phyloP scores from a whole-genome alignment of 2,888 invertebrate genomes.

The Thelaira solivaga region DNA sequence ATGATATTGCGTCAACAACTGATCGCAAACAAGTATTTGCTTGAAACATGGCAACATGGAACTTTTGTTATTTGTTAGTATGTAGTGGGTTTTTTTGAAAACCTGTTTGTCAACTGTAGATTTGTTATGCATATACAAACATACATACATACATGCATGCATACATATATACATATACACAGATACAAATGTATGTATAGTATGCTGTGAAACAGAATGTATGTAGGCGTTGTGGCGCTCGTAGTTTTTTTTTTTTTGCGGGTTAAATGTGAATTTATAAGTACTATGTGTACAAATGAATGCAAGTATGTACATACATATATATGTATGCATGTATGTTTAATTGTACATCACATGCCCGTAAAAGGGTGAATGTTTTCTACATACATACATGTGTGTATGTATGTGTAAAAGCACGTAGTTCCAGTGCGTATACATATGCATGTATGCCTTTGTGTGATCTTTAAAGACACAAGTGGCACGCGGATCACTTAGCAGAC shows the following conservation, averaged over 20 bases:
- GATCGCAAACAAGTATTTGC: slow-evolving; percentile 62
- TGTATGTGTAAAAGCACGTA: no score
- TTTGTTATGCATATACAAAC: slow-evolving; percentile 7
- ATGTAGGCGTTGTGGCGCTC: slow-evolving; percentile 62
- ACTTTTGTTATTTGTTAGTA: slow-evolving; percentile 45
- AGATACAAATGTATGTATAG: neutral
- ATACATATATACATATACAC: neutral
- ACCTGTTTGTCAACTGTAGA: slow-evolving; percentile 58
- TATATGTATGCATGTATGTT: neutral
- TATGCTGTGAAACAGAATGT: slow-evolving; percentile 23
- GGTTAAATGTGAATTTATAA: neutral
- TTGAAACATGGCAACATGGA: slow-evolving; percentile 61
- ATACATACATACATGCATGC: neutral
- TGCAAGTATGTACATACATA: neutral
- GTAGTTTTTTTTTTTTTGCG: slow-evolving; percentile 23
- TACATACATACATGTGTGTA: no score
- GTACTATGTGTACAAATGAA: neutral
- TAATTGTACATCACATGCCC: no score
- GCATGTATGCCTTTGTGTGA: no score
- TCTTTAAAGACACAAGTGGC: no score
- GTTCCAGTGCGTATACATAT: no score
- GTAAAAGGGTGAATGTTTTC: no score
- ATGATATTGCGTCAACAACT: slow-evolving; percentile 63
- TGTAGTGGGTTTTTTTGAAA: slow-evolving; percentile 49
- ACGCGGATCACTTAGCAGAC: no score